Evolutionary conservation across 1,140 invertebrate species (phyloP), one percentile per base, ranked within the genome.

Genomic region (Galendromus occidentalis): DNA sequence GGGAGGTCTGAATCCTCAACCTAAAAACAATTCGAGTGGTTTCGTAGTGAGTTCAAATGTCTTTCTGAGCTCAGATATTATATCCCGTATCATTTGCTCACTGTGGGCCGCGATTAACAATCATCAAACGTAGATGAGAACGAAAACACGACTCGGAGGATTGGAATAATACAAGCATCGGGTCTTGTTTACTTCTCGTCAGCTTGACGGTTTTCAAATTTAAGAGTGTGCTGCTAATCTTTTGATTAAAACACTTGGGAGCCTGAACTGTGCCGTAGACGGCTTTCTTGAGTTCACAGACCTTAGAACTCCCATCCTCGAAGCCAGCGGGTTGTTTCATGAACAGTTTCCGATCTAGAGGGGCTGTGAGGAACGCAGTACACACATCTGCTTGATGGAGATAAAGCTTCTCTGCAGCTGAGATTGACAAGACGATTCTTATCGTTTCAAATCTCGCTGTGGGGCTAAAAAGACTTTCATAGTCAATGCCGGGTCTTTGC

Each of bases 261-360:
- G 51, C 47, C 64, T 72, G 68, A 64, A 71, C 70, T 28, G 69
- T 64, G 12, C 70, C 68, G 67, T 71, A 68, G 22, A 72, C 29
- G 20, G 67, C 70, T 65, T 72, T 72, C 18, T 72, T 67, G 1
- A 71, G 42, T 55, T 71, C 68, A 1, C 47, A 47, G 18, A 20
- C 18, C 9, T 9, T 39, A 6, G 4, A 4, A 9, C 4, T 39
- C 4, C 33, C 33, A 9, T 39, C 33, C 4, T 4, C 4, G 51
- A 68, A 70, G 20, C 67, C 73, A 65, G 69, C 44, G 39, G 75
- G 75, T 67, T 71, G 69, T 65, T 70, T 67, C 69, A 76, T 72
- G 47, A 75, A 77, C 2, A 79, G 73, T 12, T 76, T 72, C 68
- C 73, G 73, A 42, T 75, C 55, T 18, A 78, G 47, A 42, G 69